phyloP scores from a whole-genome alignment of 2,797 vertebrate genomes.

The Paratrypauchen microcephalus region DNA sequence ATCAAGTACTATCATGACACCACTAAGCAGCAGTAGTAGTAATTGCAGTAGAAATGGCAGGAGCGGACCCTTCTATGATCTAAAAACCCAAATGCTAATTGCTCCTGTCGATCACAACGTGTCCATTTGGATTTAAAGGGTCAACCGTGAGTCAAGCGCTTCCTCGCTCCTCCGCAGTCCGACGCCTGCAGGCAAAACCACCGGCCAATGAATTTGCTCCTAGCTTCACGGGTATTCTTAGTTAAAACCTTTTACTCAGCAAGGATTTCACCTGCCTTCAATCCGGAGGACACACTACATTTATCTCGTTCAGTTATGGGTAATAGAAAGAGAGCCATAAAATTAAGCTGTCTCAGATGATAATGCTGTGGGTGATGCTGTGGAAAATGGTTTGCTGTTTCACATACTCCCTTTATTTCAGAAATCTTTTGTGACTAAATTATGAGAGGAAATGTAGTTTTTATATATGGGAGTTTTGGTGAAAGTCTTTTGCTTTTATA shows the following conservation, averaged over 20 bases:
- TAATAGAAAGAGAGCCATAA: slow-evolving; percentile 19
- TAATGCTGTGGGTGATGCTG: slow-evolving; percentile 7
- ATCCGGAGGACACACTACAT: slow-evolving; percentile 1
- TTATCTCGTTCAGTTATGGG: slow-evolving; percentile 17
- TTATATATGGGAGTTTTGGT: background rate
- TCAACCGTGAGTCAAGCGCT: slow-evolving; percentile 31
- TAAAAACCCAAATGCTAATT: slow-evolving; percentile 5
- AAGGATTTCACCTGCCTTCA: slow-evolving; percentile 12
- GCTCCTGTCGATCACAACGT: slow-evolving; percentile 42
- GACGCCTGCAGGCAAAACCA: slow-evolving; percentile 21
- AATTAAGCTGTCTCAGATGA: slow-evolving; percentile 16
- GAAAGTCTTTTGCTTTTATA: background rate
- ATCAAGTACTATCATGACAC: background rate
- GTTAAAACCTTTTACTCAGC: slow-evolving; percentile 21
- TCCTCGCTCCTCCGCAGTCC: slow-evolving; percentile 14
- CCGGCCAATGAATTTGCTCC: slow-evolving; percentile 29
- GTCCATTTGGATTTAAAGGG: slow-evolving; percentile 39
- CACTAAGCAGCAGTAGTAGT: background rate
- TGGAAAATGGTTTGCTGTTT: background rate
- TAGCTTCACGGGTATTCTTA: slow-evolving; percentile 31
- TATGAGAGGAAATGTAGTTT: background rate
- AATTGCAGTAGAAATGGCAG: background rate
- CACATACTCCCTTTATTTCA: background rate
- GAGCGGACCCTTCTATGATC: background rate
- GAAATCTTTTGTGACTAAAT: background rate